Evolutionary conservation across 2,113 vertebrate genomes (phyloP), one percentile per base, ranked within the genome.

Genomic region (Sinocyclocheilus maitianheensis): DNA sequence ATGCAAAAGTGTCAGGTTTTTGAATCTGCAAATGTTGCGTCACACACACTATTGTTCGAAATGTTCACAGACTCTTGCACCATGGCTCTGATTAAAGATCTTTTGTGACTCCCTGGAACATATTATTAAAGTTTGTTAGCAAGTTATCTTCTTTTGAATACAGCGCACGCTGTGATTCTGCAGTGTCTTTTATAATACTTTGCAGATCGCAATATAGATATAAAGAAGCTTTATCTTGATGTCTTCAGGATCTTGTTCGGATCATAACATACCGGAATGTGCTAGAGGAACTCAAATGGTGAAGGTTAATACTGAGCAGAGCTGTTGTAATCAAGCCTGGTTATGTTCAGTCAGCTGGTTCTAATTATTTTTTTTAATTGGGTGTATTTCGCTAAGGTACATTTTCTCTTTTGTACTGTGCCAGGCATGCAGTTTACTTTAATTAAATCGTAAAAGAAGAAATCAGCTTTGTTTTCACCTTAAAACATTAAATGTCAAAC

Each of bases 301-400:
- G n/a, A 43, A 60, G 20, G 51, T 60, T 75, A 62, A 58, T 62
- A 62, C 14, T 43, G 69, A 75, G 71, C 82, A 75, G 37, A 3
- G 51, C 51, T 60, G 6, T 71, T 84, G 83, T 76, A 26, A 60
- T 74, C 48, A 74, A 75, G 71, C 48, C 22, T 71, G 26, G 26
- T 37, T 84, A 75, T 76, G 72, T 84, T 77, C 72, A 76, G 71
- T 65, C 75, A 77, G 1, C 84, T 67, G 58, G 18, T 34, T 85
- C 24, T 48, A 67, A 67, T 67, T 63, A 77, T 65, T 34, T 1
- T 18, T 18, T 85, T 67, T 51, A 85, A 77, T 84, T 63, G 13
- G 43, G 18, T 24, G 51, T 9, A 62, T 84, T 84, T 77, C 46
- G 46, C 58, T 65, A 53, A 14, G 40, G 60, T n/a, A 20, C 40